These are phyloP conservation scores for Platichthys flesus DNA, from an alignment of 2,113 vertebrate species.

Conservation along the genomic window DNA sequence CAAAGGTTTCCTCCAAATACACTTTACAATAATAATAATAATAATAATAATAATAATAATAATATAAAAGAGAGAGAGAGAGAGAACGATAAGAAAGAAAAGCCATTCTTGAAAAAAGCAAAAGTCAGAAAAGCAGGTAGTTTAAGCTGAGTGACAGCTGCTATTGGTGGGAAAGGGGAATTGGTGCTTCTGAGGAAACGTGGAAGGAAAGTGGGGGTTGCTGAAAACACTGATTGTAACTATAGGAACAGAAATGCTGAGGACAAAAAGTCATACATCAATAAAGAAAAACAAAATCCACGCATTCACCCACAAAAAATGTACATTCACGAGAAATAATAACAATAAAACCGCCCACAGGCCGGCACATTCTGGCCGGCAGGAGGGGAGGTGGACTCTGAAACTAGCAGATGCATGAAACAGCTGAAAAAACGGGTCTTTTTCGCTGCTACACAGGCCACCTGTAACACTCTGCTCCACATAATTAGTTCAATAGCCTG, in stretches of 20 bases:
- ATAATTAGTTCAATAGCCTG: conserved; percentile 82
- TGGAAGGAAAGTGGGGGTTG: neutral
- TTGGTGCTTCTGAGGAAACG: conserved; percentile 48
- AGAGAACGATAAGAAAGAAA: conserved; percentile 66
- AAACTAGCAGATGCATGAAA: conserved; percentile 56
- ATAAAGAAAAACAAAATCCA: conserved; percentile 75
- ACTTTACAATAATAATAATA: conserved; percentile 79
- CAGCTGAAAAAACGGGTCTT: conserved; percentile 29
- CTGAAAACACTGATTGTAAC: conserved; percentile 70
- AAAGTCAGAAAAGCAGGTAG: conserved; percentile 79
- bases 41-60: conserved; percentile 53
- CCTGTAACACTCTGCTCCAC: conserved; percentile 66
- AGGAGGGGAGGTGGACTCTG: conserved; percentile 29
- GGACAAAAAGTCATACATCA: conserved; percentile 74
- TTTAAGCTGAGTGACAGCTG: conserved; percentile 67
- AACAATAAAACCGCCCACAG: conserved; percentile 12
- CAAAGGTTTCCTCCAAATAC: conserved; percentile 76
- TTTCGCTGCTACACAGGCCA: conserved; percentile 65
- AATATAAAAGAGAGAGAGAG: conserved; percentile 7
- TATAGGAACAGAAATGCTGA: conserved; percentile 58
- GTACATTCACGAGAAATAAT: conserved; percentile 65
- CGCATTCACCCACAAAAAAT: conserved; percentile 70
- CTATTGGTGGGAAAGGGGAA: conserved; percentile 45
- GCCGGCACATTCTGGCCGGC: conserved; percentile 37
- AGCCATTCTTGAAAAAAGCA: conserved; percentile 84